Evolutionary conservation across 2,888 invertebrate species (phyloP).

Genomic region (Thereva unica): DNA sequence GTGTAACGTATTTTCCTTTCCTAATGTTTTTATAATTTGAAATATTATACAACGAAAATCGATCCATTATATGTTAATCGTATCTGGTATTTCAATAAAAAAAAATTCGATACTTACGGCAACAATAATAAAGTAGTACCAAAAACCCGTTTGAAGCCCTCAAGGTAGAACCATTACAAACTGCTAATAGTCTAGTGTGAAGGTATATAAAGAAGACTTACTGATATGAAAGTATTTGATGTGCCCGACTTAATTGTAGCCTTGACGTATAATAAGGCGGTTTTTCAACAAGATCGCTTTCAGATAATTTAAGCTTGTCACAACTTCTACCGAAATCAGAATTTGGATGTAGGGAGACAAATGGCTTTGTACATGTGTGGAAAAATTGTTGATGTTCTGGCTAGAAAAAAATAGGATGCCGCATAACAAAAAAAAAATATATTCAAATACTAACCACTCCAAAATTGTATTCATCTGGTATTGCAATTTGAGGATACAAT

Average conservation of each 20-base stretch:
- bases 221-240: conserved; percentile 88
- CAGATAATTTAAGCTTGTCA: conserved; percentile 75
- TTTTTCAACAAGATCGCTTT: conserved; percentile 73
- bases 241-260: conserved; percentile 75
- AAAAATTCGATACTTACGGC: too few relatives aligned
- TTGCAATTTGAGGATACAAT: conserved; percentile 92
- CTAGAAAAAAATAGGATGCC: conserved; percentile 56
- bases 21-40: too few relatives aligned
- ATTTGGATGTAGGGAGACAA: conserved; percentile 87
- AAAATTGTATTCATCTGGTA: conserved; percentile 93
- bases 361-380: conserved; percentile 86
- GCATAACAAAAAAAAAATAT: background rate
- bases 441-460: conserved; percentile 60
- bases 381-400: conserved; percentile 78
- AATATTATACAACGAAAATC: too few relatives aligned
- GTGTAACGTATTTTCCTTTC: too few relatives aligned
- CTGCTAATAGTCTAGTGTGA: too few relatives aligned
- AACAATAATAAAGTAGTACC: too few relatives aligned
- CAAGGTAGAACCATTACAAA: too few relatives aligned
- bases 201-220: conserved; percentile 64
- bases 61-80: too few relatives aligned
- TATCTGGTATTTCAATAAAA: too few relatives aligned
- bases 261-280: conserved; percentile 68
- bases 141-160: too few relatives aligned
- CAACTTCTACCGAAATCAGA: conserved; percentile 84